Evolutionary conservation across 1,140 invertebrate genomes (phyloP).

Genomic region (Psilanteris sp.): DNA sequence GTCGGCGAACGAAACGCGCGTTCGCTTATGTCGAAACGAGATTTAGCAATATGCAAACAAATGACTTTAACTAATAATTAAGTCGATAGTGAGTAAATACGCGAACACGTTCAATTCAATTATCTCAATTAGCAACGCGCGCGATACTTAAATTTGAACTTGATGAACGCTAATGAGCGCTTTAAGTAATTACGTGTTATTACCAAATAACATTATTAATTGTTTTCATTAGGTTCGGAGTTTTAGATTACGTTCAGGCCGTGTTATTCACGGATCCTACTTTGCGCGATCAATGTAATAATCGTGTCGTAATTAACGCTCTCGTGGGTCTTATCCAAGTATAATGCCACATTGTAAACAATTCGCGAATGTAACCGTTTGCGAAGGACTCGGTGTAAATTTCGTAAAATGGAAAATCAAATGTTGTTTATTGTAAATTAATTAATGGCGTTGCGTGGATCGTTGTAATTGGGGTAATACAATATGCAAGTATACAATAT

Average conservation of each 20-base stretch:
- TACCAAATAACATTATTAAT: constrained; percentile 19
- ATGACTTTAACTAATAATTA: background rate
- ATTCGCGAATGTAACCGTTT: constrained; percentile 35
- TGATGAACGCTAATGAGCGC: background rate
- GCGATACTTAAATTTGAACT: background rate
- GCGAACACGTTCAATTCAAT: background rate
- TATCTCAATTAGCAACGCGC: too few species aligned
- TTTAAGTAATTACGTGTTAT: constrained; percentile 2
- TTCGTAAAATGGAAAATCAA: constrained; percentile 8
- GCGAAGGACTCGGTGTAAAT: constrained; percentile 1
- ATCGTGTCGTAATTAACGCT: constrained; percentile 61
- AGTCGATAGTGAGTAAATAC: background rate
- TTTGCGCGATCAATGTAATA: constrained; percentile 38
- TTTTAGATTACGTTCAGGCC: background rate
- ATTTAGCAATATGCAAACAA: constrained; percentile 5
- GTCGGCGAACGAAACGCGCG: background rate
- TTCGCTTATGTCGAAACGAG: constrained; percentile 3
- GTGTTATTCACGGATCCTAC: constrained; percentile 19
- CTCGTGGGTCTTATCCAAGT: constrained; percentile 38
- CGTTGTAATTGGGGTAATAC: too few species aligned
- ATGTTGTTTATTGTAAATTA: constrained; percentile 20
- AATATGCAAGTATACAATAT: too few species aligned
- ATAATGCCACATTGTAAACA: constrained; percentile 41
- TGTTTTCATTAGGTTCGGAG: constrained; percentile 22
- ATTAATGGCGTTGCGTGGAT: too few species aligned